Conservation (phyloP, 1,140 invertebrate species). For the Drosophila serrata region DNA sequence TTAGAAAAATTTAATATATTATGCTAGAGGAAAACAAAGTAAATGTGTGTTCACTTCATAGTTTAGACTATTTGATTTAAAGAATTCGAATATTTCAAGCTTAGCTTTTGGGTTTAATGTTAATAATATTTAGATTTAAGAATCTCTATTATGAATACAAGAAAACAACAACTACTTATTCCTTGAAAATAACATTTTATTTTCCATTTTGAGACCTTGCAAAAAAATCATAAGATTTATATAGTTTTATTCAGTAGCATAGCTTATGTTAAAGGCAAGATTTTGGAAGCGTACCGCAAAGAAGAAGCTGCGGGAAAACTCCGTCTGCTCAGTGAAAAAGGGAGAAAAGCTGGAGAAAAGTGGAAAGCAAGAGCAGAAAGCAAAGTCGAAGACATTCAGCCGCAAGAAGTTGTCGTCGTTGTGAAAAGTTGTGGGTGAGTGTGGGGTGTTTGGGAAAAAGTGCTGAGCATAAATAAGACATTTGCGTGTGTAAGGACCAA, state of each 20-base stretch:
- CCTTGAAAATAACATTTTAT: background rate
- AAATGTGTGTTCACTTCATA: no score
- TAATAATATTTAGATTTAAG: no score
- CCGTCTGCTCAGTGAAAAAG: background rate
- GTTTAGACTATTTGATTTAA: no score
- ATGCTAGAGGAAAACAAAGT: no score
- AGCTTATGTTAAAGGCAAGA: conserved; percentile 43
- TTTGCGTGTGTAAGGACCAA: conserved; percentile 76
- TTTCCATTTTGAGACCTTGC: background rate
- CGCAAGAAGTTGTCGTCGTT: conserved; percentile 56
- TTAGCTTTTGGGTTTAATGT: no score
- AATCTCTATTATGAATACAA: background rate
- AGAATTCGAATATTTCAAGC: no score
- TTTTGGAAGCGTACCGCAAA: conserved; percentile 59
- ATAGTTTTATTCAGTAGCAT: conserved; percentile 4
- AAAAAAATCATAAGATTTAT: background rate
- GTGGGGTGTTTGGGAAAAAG: conserved; percentile 54
- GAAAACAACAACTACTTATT: background rate
- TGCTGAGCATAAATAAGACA: conserved; percentile 84
- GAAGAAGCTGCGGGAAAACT: conserved; percentile 35
- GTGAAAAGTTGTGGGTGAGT: conserved; percentile 21
- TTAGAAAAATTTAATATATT: no score
- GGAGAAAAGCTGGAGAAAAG: conserved; percentile 9
- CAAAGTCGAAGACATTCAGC: conserved; percentile 62
- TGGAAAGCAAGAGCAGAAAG: conserved; percentile 42